Conservation (phyloP, 2,888 invertebrate genomes). For the Tipula confusa region DNA sequence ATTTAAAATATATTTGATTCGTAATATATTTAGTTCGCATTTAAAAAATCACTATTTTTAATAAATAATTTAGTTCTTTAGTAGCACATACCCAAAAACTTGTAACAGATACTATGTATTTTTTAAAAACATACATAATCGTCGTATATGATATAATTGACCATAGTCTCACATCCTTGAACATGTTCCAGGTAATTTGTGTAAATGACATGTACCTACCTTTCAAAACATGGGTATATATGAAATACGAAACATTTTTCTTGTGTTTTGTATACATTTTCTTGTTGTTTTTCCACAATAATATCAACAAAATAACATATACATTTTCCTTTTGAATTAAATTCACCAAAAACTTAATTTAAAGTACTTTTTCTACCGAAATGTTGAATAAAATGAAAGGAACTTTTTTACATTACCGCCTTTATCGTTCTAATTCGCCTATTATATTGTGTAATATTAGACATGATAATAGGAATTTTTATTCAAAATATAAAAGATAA, state of each 20-base stretch:
- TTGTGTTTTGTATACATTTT: not conserved
- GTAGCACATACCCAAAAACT: not conserved
- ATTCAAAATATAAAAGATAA: not conserved
- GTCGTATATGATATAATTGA: not conserved
- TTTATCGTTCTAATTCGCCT: not conserved
- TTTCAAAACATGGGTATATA: not conserved
- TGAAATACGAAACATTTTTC: not conserved
- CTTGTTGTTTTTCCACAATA: not conserved
- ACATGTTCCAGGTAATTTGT: not conserved
- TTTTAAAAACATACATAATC: not conserved
- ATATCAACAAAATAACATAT: not conserved
- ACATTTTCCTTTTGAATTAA: not conserved
- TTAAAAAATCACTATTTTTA: no score
- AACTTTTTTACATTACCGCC: not conserved
- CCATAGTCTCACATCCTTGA: not conserved
- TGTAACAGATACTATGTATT: not conserved
- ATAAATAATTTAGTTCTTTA: no score
- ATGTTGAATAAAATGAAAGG: not conserved
- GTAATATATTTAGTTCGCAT: no score
- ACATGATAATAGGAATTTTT: not conserved
- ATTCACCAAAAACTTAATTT: not conserved
- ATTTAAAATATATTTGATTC: no score
- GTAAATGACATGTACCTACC: slow-evolving; percentile 16
- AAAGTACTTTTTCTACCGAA: not conserved
- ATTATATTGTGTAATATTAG: not conserved